Base-by-base conservation (phyloP, 2,113 vertebrate genomes). In the Solea senegalensis region DNA sequence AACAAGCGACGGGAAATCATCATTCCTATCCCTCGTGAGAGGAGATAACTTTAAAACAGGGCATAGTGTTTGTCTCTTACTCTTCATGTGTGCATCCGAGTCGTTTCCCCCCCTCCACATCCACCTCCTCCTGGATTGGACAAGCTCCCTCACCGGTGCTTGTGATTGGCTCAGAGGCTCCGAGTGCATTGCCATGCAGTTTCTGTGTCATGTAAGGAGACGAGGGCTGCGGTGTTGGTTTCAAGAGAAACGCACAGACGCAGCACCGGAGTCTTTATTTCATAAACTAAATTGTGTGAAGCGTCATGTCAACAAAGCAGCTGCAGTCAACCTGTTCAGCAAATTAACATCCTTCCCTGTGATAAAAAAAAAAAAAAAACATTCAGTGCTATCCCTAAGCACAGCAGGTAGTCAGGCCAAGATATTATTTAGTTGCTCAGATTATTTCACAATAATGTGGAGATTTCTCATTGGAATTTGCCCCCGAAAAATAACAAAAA, bases 91-190 rank as follows among this genome's bases (percentile, higher is more conserved):
- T 44, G 3, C 50, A 68, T 40, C 21, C 1, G 72, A 62, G 44
- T 75, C 75, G 13, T 72, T 63, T 86, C 62, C 61, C 27, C 75
- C 57, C 13, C 55, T 80, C 45, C 54, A n/a, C 39, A 56, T 15
- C 54, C 28, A 52, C 26, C 64, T 78, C 55, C 1, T 28, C 53
- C 16, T 46, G 67, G 50, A 85, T 82, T 90, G 80, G 84, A 71
- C 61, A n/a, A 52, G 56, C 73, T 70, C 39, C 50, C 26, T 69
- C 6, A 16, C 69, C 0, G 39, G 28, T 72, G 70, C 15, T 45
- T 81, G 9, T 74, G 74, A 88, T 89, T 91, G 83, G 86, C 70
- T 82, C 15, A 39, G 73, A 69, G 40, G n/a, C 65, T 73, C 57
- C 13, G 26, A 50, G 54, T 71, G 68, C 53, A 62, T 72, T 60